Conservation (phyloP, 2,888 invertebrate genomes). For the Chrysolina haemoptera region DNA sequence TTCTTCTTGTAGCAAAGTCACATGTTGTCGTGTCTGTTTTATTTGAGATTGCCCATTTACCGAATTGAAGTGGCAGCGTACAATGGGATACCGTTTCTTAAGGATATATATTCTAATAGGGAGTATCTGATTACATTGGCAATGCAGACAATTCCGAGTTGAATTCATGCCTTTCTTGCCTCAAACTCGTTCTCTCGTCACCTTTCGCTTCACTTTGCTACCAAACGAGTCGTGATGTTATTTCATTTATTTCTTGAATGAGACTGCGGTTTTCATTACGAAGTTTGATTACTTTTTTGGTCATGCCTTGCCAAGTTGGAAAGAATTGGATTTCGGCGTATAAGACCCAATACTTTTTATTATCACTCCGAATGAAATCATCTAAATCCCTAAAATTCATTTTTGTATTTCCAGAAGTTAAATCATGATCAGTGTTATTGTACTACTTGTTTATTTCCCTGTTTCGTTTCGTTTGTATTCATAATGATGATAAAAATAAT, state of each 20-base stretch:
- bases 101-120: conserved; percentile 36
- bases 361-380: background rate
- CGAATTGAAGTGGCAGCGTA: background rate
- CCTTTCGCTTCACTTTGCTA: conserved; percentile 27
- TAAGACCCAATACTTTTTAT: background rate
- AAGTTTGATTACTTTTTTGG: conserved; percentile 42
- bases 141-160: conserved; percentile 38
- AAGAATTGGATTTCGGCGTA: conserved; percentile 15
- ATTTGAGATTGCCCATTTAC: no score
- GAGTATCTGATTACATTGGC: conserved; percentile 37
- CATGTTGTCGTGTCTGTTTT: no score
- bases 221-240: conserved; percentile 27
- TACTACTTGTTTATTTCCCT: no score
- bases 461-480: no score
- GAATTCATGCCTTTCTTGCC: conserved; percentile 38
- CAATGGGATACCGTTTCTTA: conserved; percentile 1
- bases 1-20: no score
- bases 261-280: conserved; percentile 37
- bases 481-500: no score
- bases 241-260: conserved; percentile 35
- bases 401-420: no score
- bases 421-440: no score
- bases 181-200: conserved; percentile 31
- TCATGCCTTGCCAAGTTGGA: conserved; percentile 3
- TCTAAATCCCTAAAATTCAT: no score